Conservation (phyloP, 2,888 invertebrate species). For the Polydrusus pterygomalis region DNA sequence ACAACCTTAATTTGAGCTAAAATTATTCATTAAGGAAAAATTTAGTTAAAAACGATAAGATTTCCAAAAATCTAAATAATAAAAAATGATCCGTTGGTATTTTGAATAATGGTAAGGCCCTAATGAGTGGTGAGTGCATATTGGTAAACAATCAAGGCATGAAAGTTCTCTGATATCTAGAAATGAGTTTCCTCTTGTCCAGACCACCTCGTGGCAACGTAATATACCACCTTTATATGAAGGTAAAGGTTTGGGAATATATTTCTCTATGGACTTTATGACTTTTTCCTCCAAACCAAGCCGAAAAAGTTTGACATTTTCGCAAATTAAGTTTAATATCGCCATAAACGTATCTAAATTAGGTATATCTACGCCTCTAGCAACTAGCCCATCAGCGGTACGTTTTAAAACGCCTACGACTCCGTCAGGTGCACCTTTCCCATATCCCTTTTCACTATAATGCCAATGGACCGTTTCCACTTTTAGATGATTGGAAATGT, state of each 20-base stretch:
- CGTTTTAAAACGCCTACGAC: constrained; percentile 43
- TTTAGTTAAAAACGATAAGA: not conserved
- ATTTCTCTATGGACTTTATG: not conserved
- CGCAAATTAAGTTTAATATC: constrained; percentile 31
- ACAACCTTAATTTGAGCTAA: not conserved
- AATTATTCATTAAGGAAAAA: not conserved
- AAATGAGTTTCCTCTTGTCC: not conserved
- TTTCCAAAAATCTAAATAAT: not conserved
- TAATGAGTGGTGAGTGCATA: not conserved
- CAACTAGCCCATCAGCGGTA: constrained; percentile 38
- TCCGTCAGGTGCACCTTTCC: constrained; percentile 50
- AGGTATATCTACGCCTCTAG: constrained; percentile 33
- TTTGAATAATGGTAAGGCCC: not conserved
- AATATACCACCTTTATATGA: too few species aligned
- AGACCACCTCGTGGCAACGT: not conserved
- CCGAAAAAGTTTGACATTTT: constrained; percentile 30
- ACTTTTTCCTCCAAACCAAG: not conserved
- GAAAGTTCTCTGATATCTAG: constrained; percentile 15
- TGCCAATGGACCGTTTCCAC: constrained; percentile 41
- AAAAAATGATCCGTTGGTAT: not conserved
- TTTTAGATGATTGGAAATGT: constrained; percentile 33
- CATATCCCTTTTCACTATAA: constrained; percentile 45
- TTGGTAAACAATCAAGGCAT: constrained; percentile 10
- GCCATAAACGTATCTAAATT: constrained; percentile 32
- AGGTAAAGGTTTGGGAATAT: too few species aligned